Conservation (phyloP, 2,797 vertebrate genomes). For the Monodelphis domestica region DNA sequence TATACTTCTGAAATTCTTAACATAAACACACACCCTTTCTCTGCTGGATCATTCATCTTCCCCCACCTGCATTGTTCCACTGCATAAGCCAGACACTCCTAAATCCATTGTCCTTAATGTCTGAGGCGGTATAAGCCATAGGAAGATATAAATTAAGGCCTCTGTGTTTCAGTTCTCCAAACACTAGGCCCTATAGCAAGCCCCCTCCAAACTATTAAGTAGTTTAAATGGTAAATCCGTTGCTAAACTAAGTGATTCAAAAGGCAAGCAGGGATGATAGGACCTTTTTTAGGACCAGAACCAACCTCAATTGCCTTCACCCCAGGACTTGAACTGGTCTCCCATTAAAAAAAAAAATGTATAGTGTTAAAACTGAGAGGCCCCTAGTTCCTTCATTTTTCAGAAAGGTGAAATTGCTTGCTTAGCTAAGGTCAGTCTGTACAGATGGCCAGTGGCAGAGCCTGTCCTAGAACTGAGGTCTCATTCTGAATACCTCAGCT, state of each 20-base stretch:
- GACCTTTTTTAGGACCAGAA: not conserved
- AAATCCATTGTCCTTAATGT: slow-evolving; percentile 14
- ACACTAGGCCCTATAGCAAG: not conserved
- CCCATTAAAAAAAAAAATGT: not conserved
- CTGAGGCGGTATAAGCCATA: slow-evolving; percentile 21
- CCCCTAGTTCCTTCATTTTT: not conserved
- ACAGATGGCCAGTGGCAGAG: not conserved
- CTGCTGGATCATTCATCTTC: not conserved
- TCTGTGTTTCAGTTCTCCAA: not conserved
- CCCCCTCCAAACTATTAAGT: not conserved
- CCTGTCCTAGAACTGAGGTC: not conserved
- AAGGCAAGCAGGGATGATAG: not conserved
- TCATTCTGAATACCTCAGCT: too few species aligned
- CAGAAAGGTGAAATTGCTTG: not conserved
- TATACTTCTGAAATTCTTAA: not conserved
- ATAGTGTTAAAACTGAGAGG: not conserved
- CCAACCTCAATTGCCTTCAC: not conserved
- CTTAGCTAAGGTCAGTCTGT: not conserved
- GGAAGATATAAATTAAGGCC: not conserved
- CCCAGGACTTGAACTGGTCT: not conserved
- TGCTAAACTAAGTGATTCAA: not conserved
- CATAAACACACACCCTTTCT: not conserved
- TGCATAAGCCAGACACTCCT: not conserved
- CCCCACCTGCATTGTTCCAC: not conserved
- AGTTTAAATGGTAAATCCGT: not conserved